These are phyloP conservation scores for Cybosia mesomella DNA, from an alignment of 2,888 invertebrate species.

Conservation along the genomic window DNA sequence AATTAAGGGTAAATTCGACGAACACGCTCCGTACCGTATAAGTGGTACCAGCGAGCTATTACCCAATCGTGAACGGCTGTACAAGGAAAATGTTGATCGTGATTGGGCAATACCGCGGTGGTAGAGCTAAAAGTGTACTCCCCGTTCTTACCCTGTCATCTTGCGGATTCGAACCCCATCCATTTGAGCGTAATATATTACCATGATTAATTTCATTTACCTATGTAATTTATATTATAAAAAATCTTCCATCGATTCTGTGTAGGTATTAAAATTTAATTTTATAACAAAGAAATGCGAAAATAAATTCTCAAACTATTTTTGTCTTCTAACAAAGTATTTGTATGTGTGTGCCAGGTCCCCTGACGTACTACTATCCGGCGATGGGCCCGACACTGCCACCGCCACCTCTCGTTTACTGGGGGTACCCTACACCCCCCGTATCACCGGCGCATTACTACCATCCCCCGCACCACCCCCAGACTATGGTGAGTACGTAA, in stretches of 20 bases:
- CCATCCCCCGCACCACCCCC: constrained; percentile 87
- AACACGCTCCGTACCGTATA: not conserved
- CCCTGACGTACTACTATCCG: constrained; percentile 85
- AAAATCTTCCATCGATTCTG: too few species aligned
- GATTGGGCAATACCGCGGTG: not conserved
- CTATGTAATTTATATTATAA: too few species aligned
- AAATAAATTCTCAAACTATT: not conserved
- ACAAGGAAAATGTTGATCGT: not conserved
- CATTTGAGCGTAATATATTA: not conserved
- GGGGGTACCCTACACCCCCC: constrained; percentile 98
- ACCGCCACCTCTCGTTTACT: constrained; percentile 92
- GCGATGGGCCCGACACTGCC: constrained; percentile 87
- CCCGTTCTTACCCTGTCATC: not conserved
- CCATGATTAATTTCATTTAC: not conserved
- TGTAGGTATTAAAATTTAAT: not conserved
- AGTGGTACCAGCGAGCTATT: too few species aligned
- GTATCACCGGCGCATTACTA: constrained; percentile 96
- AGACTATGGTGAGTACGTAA: constrained; percentile 72
- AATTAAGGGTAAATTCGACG: not conserved
- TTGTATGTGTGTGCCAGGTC: constrained; percentile 65
- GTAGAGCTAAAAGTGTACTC: not conserved
- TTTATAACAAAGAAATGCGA: not conserved
- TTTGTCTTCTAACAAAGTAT: not conserved
- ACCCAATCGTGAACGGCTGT: not conserved
- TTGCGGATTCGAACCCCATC: not conserved